Base-by-base conservation (phyloP, 2,113 vertebrate species). In the Stercorarius parasiticus region DNA sequence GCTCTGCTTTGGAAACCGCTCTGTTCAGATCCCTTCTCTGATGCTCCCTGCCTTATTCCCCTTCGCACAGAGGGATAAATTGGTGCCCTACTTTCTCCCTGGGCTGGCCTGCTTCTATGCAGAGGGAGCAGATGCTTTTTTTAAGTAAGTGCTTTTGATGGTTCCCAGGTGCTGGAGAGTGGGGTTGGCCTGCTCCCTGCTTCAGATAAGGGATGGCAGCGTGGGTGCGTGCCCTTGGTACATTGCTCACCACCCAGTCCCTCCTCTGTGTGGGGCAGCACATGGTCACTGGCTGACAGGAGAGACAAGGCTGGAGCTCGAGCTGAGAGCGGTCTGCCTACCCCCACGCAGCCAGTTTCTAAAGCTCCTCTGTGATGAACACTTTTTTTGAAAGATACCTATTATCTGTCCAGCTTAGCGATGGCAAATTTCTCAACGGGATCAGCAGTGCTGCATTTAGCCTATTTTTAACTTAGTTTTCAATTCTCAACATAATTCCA, bases 381-480 rank as follows among this genome's bases (percentile, higher is more conserved):
- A 19, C 30, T 69, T 30, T 58, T 58, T 91, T 40, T 65, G 82
- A 92, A 77, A 94, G 49, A 5, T 22, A 7, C 10, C 43, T 59
- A 22, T 95, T 87, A 88, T 71, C 72, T 43, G 43, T 26, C 47
- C 58, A 70, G 58, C 42, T 86, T 58, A 77, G 74, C 1, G 0
- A 65, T 19, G 50, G 58, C 45, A 93, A 50, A 83, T 88, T 88
- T 70, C 67, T 92, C 59, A 50, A 10, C 49, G 80, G 36, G 45
- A 93, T 90, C 71, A 90, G 85, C 85, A 85, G 36, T 77, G 67
- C 82, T 96, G 82, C 26, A 9, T 86, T 94, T 73, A 45, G 32
- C 62, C 74, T 86, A 66, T 94, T 93, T 96, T 94, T 86, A 90
- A 71, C 65, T 73, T 70, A 15, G 42, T 96, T 88, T 95, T 90